Percentiles rank a stretch among this genome's conserved stretches.
Conservation (phyloP, 2,113 vertebrate species). For the Syngnathus scovelli region DNA sequence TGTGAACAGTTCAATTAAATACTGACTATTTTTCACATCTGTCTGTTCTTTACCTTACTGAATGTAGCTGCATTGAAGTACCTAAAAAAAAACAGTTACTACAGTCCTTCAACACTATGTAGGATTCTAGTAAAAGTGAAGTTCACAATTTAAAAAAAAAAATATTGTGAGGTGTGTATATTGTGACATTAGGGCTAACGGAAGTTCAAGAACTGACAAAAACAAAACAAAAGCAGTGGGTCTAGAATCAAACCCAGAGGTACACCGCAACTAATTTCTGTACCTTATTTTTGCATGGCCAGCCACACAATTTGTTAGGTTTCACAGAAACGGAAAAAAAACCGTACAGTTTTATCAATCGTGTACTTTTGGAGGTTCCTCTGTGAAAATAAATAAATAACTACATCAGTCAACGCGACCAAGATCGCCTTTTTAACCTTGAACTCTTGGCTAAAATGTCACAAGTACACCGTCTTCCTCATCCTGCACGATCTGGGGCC, state of each 20-base stretch:
- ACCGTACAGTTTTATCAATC: too few relatives aligned
- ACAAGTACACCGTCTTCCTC: constrained; percentile 26
- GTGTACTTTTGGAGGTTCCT: background rate
- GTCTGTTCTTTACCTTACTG: background rate
- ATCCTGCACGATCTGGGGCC: background rate
- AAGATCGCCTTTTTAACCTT: background rate
- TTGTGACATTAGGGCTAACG: background rate
- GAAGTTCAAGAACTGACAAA: background rate
- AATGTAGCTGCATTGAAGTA: background rate
- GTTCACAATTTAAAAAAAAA: background rate
- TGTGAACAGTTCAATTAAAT: background rate
- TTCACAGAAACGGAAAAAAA: background rate
- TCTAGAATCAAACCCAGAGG: background rate
- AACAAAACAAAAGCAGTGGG: background rate
- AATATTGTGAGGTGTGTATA: background rate
- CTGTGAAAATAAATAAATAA: background rate
- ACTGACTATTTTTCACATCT: background rate
- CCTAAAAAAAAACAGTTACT: background rate
- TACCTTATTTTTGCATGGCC: background rate
- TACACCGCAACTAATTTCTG: background rate
- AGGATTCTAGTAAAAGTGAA: too few relatives aligned
- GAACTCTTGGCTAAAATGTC: background rate
- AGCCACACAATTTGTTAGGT: background rate
- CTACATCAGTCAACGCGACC: background rate
- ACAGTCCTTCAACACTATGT: background rate